Base-by-base conservation (phyloP, 1,140 invertebrate genomes). In the Antheraea pernyi region DNA sequence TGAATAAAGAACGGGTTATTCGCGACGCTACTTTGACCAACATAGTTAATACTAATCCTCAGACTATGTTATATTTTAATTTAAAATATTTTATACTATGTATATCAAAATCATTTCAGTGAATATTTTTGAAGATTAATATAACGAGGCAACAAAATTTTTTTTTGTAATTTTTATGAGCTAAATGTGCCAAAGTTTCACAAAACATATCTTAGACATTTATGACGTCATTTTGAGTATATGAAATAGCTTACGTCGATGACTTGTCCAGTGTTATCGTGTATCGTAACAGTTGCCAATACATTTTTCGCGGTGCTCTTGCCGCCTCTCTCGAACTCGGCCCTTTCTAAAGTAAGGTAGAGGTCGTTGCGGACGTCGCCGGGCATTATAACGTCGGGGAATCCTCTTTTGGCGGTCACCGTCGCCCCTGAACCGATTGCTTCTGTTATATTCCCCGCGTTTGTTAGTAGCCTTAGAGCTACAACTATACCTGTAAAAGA, bases 301-400 rank as follows among this genome's bases (percentile, higher is more conserved):
- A 99, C 98, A 87, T 99, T 99, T 86, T 99, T 99, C 0, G 97
- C 97, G 0, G 97, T 97, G 10, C 97, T 98, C 85, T 99, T 99
- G n/a, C 97, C 97, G 0, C 98, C 98, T 64, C 97, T 94, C 83
- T 99, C 98, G 86, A 99, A 99, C 83, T 99, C 98, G 0, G 97
- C 98, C 46, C 95, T 94, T 74, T 97, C 96, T 64, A 99, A 81
- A 7, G 96, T 97, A 19, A 99, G 86, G 84, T 99, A 99, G n/a
- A 99, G 92, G 93, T 99, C 98, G 92, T 99, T 99, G 79, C 98
- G 95, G 3, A 98, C 96, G 86, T 97, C 97, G 19, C 98, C 98
- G 0, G 98, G 98, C 96, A 98, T 98, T 69, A 99, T 98, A 39
- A 99, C 96, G 92, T 99, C 98, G 48, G 98, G 96, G 85, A 99